Conservation (phyloP, 2,113 vertebrate species). For the Lamprotornis superbus region DNA sequence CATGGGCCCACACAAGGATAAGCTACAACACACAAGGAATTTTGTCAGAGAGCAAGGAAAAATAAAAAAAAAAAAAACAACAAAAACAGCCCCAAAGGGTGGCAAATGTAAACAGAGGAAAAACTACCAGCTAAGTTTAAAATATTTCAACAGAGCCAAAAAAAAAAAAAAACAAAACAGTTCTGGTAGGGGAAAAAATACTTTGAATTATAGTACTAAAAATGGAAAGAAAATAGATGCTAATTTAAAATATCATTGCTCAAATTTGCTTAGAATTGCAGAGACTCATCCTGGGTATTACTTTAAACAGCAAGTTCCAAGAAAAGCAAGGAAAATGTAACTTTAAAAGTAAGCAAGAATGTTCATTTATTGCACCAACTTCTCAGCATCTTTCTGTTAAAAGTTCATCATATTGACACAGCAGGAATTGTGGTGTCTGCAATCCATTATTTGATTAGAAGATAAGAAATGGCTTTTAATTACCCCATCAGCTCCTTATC, state of each 20-base stretch:
- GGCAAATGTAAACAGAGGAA: background rate
- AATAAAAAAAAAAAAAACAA: background rate
- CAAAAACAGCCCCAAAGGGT: background rate
- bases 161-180: background rate
- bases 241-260: background rate
- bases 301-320: background rate
- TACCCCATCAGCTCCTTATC: background rate
- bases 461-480: conserved; percentile 21
- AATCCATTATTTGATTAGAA: background rate
- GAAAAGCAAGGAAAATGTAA: background rate
- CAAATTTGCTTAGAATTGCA: background rate
- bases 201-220: background rate
- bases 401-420: background rate
- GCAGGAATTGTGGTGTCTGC: background rate
- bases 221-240: background rate
- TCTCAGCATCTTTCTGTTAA: background rate
- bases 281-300: background rate
- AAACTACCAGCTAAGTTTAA: background rate
- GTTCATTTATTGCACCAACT: background rate
- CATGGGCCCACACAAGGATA: conserved; percentile 96
- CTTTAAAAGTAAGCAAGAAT: background rate
- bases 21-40: conserved; percentile 61
- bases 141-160: background rate
- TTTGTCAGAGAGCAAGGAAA: background rate
- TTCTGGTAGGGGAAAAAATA: background rate